Evolutionary conservation across 2,888 invertebrate species (phyloP).

Genomic region (Thumatha senex): DNA sequence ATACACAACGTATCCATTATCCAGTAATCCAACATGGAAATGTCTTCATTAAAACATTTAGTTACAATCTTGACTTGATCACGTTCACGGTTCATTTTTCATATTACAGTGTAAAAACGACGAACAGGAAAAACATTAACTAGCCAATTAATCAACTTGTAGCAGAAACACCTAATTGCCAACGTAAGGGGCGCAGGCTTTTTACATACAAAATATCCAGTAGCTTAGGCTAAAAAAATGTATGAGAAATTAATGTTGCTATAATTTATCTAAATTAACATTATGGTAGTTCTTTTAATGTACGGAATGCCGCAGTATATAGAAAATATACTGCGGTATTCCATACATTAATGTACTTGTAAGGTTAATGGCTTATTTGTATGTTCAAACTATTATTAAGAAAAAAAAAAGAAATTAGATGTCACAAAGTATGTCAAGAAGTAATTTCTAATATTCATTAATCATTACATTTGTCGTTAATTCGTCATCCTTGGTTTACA

Average conservation of each 20-base stretch:
- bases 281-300: background rate
- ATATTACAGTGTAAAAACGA: constrained; percentile 19
- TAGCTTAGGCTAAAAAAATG: background rate
- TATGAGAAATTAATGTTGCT: background rate
- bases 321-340: background rate
- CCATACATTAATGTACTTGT: background rate
- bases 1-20: too few species aligned
- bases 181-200: constrained; percentile 32
- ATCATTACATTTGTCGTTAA: too few species aligned
- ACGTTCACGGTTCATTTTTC: constrained; percentile 25
- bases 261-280: constrained; percentile 1
- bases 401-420: too few species aligned
- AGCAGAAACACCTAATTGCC: constrained; percentile 28
- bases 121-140: constrained; percentile 38
- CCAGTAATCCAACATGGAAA: background rate
- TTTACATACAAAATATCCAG: constrained; percentile 2
- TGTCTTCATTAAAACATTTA: constrained; percentile 1
- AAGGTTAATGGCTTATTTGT: background rate
- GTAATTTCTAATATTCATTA: too few species aligned
- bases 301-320: too few species aligned
- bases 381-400: too few species aligned
- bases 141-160: constrained; percentile 50
- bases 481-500: too few species aligned
- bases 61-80: constrained; percentile 13
- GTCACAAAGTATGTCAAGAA: too few species aligned